A percentile compares a stretch with the other conserved stretches of the same genome.
These are phyloP conservation scores for Yponomeuta plumbellus DNA, from an alignment of 2,888 invertebrate genomes.

Conservation along the genomic window DNA sequence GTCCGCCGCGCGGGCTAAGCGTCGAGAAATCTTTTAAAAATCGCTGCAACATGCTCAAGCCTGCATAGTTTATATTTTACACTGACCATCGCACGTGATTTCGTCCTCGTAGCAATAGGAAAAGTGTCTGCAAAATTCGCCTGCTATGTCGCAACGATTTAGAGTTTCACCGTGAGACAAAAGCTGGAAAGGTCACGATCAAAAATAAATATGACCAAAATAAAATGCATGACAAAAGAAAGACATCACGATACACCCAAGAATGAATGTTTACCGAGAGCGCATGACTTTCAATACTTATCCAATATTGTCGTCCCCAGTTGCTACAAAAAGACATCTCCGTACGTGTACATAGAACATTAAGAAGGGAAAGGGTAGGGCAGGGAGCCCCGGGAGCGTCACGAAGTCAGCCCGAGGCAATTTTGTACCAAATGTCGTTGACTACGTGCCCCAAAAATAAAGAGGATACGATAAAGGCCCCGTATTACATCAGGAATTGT, in stretches of 20 bases:
- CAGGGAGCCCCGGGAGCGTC: slow-evolving; percentile 47
- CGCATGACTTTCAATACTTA: slow-evolving; percentile 16
- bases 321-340: slow-evolving; percentile 32
- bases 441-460: slow-evolving; percentile 72
- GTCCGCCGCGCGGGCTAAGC: slow-evolving; percentile 13
- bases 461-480: slow-evolving; percentile 60
- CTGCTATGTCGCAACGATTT: not conserved
- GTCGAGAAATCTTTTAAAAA: slow-evolving; percentile 18
- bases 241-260: not conserved
- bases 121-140: not conserved
- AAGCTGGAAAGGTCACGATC: not conserved
- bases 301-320: slow-evolving; percentile 40
- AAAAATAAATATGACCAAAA: not conserved
- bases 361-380: slow-evolving; percentile 52
- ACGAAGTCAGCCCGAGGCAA: slow-evolving; percentile 70
- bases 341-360: slow-evolving; percentile 60
- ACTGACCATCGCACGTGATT: not conserved
- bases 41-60: slow-evolving; percentile 12
- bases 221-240: not conserved
- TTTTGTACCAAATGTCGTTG: slow-evolving; percentile 73
- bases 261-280: not conserved
- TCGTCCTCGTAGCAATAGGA: not conserved
- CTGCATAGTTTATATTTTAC: not conserved
- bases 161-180: not conserved
- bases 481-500: slow-evolving; percentile 55